phyloP scores from a whole-genome alignment of 2,797 vertebrate species.

The Lepilemur septentrionalis region DNA sequence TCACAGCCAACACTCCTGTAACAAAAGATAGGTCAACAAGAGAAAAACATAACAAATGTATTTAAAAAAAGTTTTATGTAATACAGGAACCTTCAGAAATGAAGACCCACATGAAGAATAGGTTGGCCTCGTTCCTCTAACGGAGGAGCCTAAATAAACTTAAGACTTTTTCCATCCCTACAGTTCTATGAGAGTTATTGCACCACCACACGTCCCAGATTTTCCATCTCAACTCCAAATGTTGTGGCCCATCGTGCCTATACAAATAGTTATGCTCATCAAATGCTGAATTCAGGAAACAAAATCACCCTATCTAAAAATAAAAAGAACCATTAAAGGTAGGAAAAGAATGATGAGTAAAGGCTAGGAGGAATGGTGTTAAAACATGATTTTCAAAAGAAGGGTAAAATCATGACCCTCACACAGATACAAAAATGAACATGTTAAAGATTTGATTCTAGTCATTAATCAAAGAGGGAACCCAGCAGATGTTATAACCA shows the following conservation, averaged over 20 bases:
- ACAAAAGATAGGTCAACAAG: neutral
- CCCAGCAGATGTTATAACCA: neutral
- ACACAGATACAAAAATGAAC: neutral
- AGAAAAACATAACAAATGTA: neutral
- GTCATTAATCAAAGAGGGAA: conserved; percentile 1
- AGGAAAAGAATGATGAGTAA: neutral
- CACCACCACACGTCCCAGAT: neutral
- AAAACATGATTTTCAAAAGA: neutral
- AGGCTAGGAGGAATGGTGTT: neutral
- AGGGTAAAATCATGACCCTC: neutral
- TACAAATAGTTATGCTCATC: neutral
- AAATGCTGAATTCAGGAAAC: neutral
- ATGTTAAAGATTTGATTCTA: neutral
- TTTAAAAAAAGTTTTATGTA: neutral
- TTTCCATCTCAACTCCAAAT: neutral
- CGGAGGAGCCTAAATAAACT: neutral
- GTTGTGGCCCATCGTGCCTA: neutral
- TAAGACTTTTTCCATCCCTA: neutral
- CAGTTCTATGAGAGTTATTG: neutral
- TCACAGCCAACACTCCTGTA: neutral
- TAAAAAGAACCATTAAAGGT: neutral
- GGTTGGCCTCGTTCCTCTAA: neutral
- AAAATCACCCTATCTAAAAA: neutral
- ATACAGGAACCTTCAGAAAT: neutral
- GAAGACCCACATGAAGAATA: neutral